These are phyloP conservation scores for Megaptera novaeangliae DNA, from an alignment of 2,113 vertebrate genomes.

Conservation along the genomic window DNA sequence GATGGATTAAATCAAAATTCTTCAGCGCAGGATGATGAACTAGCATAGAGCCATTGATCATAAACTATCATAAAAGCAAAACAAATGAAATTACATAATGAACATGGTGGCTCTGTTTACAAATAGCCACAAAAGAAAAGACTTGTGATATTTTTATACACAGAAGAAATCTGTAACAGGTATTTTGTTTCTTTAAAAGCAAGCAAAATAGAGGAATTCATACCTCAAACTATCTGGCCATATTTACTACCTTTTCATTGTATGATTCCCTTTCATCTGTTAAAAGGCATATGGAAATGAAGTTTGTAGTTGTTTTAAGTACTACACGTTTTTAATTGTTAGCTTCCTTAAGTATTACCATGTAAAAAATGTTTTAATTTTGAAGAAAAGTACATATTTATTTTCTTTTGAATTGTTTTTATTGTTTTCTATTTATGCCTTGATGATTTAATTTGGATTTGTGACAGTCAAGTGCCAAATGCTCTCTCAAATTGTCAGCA, in stretches of 20 bases:
- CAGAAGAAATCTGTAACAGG: slow-evolving; percentile 81
- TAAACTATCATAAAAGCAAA: slow-evolving; percentile 59
- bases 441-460: slow-evolving; percentile 78
- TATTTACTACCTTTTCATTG: slow-evolving; percentile 80
- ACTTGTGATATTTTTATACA: slow-evolving; percentile 84
- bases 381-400: slow-evolving; percentile 80
- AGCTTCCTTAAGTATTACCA: slow-evolving; percentile 73
- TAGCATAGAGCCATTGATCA: slow-evolving; percentile 81
- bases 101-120: slow-evolving; percentile 70
- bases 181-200: slow-evolving; percentile 84
- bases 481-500: slow-evolving; percentile 60
- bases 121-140: slow-evolving; percentile 76
- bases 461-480: slow-evolving; percentile 82
- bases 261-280: slow-evolving; percentile 76
- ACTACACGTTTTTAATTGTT: slow-evolving; percentile 73
- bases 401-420: slow-evolving; percentile 76
- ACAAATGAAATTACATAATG: slow-evolving; percentile 16
- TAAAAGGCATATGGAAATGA: slow-evolving; percentile 74
- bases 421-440: slow-evolving; percentile 82
- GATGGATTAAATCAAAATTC: slow-evolving; percentile 76
- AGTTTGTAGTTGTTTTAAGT: slow-evolving; percentile 75
- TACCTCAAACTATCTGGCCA: slow-evolving; percentile 83
- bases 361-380: slow-evolving; percentile 79
- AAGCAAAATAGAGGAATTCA: slow-evolving; percentile 78
- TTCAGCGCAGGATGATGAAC: slow-evolving; percentile 72